phyloP scores from a whole-genome alignment of 2,113 vertebrate genomes.

The Columba janthina region DNA sequence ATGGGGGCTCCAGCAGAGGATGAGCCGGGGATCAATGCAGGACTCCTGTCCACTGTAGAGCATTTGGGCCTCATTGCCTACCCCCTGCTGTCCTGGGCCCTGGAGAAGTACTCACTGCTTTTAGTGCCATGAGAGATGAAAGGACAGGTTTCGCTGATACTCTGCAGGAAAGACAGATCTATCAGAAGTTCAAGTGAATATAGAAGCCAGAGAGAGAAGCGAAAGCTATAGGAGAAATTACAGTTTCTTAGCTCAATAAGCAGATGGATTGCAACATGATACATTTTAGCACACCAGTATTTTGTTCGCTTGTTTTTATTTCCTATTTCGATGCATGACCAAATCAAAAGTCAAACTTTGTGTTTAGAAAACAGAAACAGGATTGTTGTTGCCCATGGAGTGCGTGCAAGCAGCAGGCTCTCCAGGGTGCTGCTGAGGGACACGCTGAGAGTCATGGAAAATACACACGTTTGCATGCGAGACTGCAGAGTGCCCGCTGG shows the following conservation, averaged over 20 bases:
- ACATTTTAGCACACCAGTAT: not conserved
- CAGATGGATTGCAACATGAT: accelerated
- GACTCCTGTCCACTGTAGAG: not conserved
- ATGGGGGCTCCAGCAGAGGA: not conserved
- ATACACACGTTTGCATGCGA: not conserved
- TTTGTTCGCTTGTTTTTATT: not conserved
- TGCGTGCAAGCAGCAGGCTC: not conserved
- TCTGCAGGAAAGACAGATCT: not conserved
- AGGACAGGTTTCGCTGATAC: not conserved
- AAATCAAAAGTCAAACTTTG: not conserved
- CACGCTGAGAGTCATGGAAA: not conserved
- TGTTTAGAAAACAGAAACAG: not conserved
- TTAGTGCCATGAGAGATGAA: not conserved
- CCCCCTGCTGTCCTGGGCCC: accelerated
- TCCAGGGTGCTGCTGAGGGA: not conserved
- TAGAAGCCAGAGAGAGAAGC: not conserved
- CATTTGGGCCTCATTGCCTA: not conserved
- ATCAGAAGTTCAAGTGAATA: not conserved
- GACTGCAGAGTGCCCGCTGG: not conserved
- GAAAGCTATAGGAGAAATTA: not conserved
- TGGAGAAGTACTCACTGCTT: not conserved
- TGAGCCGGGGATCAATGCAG: accelerated
- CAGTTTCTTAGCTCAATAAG: not conserved
- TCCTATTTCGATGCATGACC: not conserved
- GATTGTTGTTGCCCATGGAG: not conserved